These are phyloP conservation scores for Cephus cinctus DNA, from an alignment of 1,140 invertebrate genomes.

Conservation along the genomic window DNA sequence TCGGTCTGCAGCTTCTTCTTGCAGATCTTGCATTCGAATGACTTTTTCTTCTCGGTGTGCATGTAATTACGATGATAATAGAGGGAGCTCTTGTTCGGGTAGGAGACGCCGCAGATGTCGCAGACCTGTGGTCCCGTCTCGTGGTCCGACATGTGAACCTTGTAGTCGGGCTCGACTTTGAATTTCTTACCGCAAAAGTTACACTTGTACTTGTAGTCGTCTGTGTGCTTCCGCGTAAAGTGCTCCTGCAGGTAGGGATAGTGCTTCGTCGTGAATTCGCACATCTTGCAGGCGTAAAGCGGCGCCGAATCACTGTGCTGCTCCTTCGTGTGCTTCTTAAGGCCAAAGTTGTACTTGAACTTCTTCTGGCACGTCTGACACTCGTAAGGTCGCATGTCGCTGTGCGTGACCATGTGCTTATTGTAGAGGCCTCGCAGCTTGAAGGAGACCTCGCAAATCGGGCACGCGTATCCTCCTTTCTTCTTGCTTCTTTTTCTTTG, in stretches of 20 bases:
- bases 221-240: constrained; percentile 58
- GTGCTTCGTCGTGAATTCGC: constrained; percentile 7
- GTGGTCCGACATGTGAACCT: constrained; percentile 53
- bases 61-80: constrained; percentile 46
- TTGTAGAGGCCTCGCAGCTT: neutral
- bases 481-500: neutral
- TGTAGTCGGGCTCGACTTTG: constrained; percentile 48
- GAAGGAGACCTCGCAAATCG: neutral
- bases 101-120: constrained; percentile 51
- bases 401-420: constrained; percentile 14
- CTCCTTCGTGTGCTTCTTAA: constrained; percentile 9
- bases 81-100: constrained; percentile 43
- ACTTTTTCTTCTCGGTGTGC: constrained; percentile 41
- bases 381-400: constrained; percentile 29
- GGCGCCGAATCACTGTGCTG: constrained; percentile 3
- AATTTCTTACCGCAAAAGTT: constrained; percentile 64
- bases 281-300: neutral
- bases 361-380: constrained; percentile 56
- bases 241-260: constrained; percentile 33
- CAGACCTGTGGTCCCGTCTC: constrained; percentile 51
- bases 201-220: constrained; percentile 63
- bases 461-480: neutral
- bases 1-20: constrained; percentile 43
- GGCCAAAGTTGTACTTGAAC: constrained; percentile 31
- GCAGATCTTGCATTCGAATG: constrained; percentile 43